Base-by-base conservation (phyloP, 2,888 invertebrate genomes). In the Priocnemis perturbator region DNA sequence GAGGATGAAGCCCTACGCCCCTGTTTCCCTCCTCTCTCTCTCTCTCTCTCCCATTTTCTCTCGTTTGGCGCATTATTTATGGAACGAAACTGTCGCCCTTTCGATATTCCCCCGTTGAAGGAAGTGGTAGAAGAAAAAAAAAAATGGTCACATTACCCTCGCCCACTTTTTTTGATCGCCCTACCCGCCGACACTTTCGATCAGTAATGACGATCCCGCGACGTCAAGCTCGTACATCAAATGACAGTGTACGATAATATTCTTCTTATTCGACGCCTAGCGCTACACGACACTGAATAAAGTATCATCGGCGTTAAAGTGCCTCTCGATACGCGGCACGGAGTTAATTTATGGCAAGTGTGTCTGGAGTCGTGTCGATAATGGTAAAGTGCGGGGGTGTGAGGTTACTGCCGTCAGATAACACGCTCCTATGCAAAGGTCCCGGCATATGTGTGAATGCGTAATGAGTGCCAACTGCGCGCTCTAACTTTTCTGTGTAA, bases 311-410 rank as follows among this genome's bases (percentile, higher is more conserved):
- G 19, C 37, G 65, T 65, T 64, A 73, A 75, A 74, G 69, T 67
- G 67, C 52, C 63, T 55, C 58, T 58, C 60, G 57, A 63, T 61
- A 60, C 26, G 67, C 62, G 50, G 60, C 45, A 48, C 30, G 48
- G 45, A 53, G 56, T 30, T 78, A 78, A 78, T 76, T 78, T 69
- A 74, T 62, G 56, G 48, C 26, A 44, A 71, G 66, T 37, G 26
- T 63, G 60, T 53, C 70, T 47, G 9, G 17, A 57, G 47, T 23
- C 15, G 60, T 50, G 50, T 74, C 69, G 71, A 73, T 74, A 73
- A 73, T 73, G 60, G 64, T 57, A 11, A 11, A 37, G 37, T 37
- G 37, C 37, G 19, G 30, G 19, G 30, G 44, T 37, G 47, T 3
- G 45, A 19, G 14, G 45, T 4, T 19, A 37, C 4, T 9, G 37